A percentile compares a stretch with the other conserved stretches of the same genome.
Conservation (phyloP, 2,888 invertebrate species). For the Alcis repandata region DNA sequence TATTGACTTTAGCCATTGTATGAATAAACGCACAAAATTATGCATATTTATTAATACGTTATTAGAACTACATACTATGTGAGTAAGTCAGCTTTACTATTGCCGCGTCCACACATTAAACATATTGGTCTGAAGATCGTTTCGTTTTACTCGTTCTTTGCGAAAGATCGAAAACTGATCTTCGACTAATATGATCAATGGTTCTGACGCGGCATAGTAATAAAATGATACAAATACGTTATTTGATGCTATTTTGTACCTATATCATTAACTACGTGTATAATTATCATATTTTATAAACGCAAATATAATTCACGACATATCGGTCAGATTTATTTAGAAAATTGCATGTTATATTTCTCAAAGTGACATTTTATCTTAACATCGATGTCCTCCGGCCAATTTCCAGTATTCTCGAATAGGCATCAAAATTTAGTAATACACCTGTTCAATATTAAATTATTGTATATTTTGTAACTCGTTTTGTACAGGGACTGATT, state of each 20-base stretch:
- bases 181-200: no score
- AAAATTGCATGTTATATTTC: conserved; percentile 10
- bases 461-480: conserved; percentile 65
- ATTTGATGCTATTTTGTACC: neutral
- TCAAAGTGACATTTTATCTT: conserved; percentile 27
- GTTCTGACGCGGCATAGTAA: neutral
- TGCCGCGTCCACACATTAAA: neutral
- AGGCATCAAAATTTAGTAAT: conserved; percentile 12
- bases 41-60: neutral
- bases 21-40: conserved; percentile 34
- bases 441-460: conserved; percentile 38
- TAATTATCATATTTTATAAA: conserved; percentile 2
- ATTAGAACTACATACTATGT: neutral
- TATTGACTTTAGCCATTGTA: conserved; percentile 4
- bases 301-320: conserved; percentile 17
- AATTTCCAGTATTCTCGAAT: conserved; percentile 55
- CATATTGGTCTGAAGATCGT: no score
- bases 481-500: conserved; percentile 60
- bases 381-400: conserved; percentile 62
- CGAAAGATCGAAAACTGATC: no score
- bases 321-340: conserved; percentile 6
- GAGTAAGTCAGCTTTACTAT: neutral
- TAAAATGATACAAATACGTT: no score
- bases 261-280: conserved; percentile 1
- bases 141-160: no score